Percentiles rank a stretch among this genome's conserved stretches.
Evolutionary conservation across 2,888 invertebrate species (phyloP).

Genomic region (Pasiphila rectangulata): DNA sequence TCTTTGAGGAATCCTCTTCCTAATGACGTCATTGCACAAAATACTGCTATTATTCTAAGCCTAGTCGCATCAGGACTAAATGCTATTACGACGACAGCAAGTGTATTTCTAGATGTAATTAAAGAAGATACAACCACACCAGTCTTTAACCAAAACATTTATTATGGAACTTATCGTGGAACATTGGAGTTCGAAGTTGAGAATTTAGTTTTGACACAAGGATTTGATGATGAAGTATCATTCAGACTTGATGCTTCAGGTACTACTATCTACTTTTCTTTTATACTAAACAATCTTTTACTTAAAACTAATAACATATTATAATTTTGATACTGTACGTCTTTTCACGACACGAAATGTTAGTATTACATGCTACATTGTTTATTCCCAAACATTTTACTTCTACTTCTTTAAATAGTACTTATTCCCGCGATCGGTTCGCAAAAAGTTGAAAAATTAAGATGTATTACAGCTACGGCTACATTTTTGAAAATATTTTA

Average conservation of each 20-base stretch:
- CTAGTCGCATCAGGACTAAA: slow-evolving; percentile 53
- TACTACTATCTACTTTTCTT: slow-evolving; percentile 23
- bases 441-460: too few species aligned
- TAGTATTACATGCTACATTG: too few species aligned
- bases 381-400: too few species aligned
- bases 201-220: slow-evolving; percentile 51
- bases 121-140: slow-evolving; percentile 57
- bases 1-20: slow-evolving; percentile 40
- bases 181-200: slow-evolving; percentile 39
- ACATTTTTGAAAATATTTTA: slow-evolving; percentile 20
- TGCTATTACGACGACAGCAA: slow-evolving; percentile 49
- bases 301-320: too few species aligned
- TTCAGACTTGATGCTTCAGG: slow-evolving; percentile 56
- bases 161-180: slow-evolving; percentile 44
- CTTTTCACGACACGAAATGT: too few species aligned
- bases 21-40: slow-evolving; percentile 46
- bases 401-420: too few species aligned
- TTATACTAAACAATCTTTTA: too few species aligned
- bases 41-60: slow-evolving; percentile 51
- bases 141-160: slow-evolving; percentile 52
- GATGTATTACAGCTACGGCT: too few species aligned
- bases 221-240: slow-evolving; percentile 47
- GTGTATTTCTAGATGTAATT: slow-evolving; percentile 57
- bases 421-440: too few species aligned
- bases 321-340: too few species aligned